Evolutionary conservation across 2,797 vertebrate species (phyloP).

Genomic region (Brotogeris chrysoptera): DNA sequence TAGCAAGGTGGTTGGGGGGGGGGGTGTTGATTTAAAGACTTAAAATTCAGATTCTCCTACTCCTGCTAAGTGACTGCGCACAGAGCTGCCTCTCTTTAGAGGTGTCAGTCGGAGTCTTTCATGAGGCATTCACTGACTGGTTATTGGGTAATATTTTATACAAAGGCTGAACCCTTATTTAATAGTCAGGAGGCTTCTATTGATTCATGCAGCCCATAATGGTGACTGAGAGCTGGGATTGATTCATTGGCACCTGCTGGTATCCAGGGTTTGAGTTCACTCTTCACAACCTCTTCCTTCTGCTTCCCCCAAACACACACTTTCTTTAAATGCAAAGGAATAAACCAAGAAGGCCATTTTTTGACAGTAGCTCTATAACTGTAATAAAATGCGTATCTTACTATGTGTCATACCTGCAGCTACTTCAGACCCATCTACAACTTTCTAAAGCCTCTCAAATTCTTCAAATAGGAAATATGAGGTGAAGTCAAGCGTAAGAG

Average conservation of each 20-base stretch:
- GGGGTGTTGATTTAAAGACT: not conserved
- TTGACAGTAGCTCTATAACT: not conserved
- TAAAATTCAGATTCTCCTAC: not conserved
- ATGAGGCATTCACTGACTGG: not conserved
- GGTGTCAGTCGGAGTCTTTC: not conserved
- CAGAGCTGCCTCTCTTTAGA: not conserved
- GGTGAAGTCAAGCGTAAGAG: not conserved
- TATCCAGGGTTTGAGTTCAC: not conserved
- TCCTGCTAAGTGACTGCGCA: not conserved
- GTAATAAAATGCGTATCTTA: not conserved
- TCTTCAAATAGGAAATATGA: not conserved
- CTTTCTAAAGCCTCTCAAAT: not conserved
- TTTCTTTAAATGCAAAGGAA: not conserved
- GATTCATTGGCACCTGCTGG: slow-evolving; percentile 47
- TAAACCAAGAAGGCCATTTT: not conserved
- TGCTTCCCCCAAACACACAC: not conserved
- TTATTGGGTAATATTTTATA: slow-evolving; percentile 33
- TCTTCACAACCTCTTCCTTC: slow-evolving; percentile 1
- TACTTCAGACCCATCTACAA: not conserved
- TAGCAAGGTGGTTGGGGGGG: not conserved
- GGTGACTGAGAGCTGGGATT: slow-evolving; percentile 43
- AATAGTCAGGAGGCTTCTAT: slow-evolving; percentile 10
- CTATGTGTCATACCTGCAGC: not conserved
- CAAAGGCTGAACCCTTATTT: not conserved
- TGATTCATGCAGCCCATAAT: slow-evolving; percentile 30